Percentiles rank a stretch among this genome's conserved stretches.
Conservation (phyloP, 2,113 vertebrate species). For the Echinops telfairi region DNA sequence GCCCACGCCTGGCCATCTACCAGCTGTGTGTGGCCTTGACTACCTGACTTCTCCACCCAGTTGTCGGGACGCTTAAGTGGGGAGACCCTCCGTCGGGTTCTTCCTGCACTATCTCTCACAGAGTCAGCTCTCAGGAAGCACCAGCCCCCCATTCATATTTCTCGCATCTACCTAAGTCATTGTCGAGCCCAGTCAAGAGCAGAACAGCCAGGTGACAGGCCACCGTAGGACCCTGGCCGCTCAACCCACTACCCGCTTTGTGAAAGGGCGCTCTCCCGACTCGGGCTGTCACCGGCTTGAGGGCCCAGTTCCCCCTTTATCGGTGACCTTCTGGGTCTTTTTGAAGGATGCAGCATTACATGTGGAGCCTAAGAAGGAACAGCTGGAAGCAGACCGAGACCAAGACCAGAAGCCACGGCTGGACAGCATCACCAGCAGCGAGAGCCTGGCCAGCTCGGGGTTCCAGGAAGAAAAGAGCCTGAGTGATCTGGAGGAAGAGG, state of each 20-base stretch:
- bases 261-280: background rate
- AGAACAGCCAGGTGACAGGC: background rate
- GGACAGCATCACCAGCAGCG: conserved; percentile 86
- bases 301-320: rapidly evolving
- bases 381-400: conserved; percentile 75
- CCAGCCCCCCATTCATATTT: background rate
- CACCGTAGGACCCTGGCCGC: rapidly evolving
- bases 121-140: background rate
- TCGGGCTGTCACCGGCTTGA: rapidly evolving
- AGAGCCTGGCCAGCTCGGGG: conserved; percentile 87
- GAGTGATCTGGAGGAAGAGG: conserved; percentile 89
- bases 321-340: conserved; percentile 51
- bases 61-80: too few species aligned
- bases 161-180: background rate
- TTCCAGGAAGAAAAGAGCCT: conserved; percentile 90
- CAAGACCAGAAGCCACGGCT: conserved; percentile 83
- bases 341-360: conserved; percentile 86
- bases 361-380: conserved; percentile 80
- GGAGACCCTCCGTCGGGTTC: background rate
- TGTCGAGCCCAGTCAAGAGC: background rate
- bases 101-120: background rate
- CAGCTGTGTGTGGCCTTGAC: background rate
- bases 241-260: rapidly evolving
- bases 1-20: background rate
- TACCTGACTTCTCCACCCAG: too few species aligned